Evolutionary conservation across 2,113 vertebrate genomes (phyloP).

Genomic region (Callionymus lyra): DNA sequence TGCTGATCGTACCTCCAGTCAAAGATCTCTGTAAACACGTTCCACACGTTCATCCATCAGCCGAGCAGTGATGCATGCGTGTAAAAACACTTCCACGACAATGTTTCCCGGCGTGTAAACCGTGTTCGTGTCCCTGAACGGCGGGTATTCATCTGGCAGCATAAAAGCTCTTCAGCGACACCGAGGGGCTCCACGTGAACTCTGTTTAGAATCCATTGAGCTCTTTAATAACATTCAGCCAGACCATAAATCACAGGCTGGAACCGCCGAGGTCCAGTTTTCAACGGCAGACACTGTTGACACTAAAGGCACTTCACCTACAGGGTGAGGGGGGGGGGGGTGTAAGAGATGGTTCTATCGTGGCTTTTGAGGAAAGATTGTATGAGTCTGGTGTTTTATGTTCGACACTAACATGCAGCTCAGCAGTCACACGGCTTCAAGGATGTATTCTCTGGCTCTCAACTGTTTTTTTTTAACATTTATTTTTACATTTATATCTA

Average conservation of each 20-base stretch:
- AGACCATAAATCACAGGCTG: slow-evolving; percentile 58
- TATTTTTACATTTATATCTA: too few species aligned
- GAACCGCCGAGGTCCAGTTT: slow-evolving; percentile 46
- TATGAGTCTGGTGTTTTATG: too few species aligned
- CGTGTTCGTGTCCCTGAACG: slow-evolving; percentile 29
- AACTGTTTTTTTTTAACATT: too few species aligned
- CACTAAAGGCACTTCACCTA: slow-evolving; percentile 59
- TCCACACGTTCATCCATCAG: background rate
- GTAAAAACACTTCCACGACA: slow-evolving; percentile 36
- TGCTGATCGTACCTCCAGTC: too few species aligned
- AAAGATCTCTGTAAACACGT: too few species aligned
- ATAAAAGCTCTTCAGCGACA: slow-evolving; percentile 36
- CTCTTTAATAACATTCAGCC: slow-evolving; percentile 59
- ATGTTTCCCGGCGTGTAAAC: slow-evolving; percentile 38
- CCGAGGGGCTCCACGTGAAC: slow-evolving; percentile 24
- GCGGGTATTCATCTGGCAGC: slow-evolving; percentile 24
- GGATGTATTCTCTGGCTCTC: too few species aligned
- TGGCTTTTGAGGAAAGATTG: slow-evolving; percentile 2
- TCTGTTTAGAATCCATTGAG: slow-evolving; percentile 52
- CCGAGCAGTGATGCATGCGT: slow-evolving; percentile 26
- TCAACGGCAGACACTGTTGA: slow-evolving; percentile 59
- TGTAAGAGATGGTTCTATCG: slow-evolving; percentile 31
- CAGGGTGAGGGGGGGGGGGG: slow-evolving; percentile 16
- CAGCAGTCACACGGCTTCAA: too few species aligned
- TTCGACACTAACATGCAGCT: too few species aligned